A percentile compares a stretch with the other conserved stretches of the same genome.
Conservation (phyloP, 2,797 vertebrate species). For the Fringilla coelebs region DNA sequence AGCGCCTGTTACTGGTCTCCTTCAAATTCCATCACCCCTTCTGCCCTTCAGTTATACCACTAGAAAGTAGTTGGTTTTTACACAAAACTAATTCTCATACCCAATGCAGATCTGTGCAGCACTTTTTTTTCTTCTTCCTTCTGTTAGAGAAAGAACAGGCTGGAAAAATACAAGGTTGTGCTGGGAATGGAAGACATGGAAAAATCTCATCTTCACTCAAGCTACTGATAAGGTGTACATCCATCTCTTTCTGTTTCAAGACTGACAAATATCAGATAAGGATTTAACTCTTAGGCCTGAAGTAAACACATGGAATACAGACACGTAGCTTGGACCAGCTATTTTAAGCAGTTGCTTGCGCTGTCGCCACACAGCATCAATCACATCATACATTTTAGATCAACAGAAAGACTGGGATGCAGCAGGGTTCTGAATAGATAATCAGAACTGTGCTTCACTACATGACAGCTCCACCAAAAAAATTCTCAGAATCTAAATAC, state of each 20-base stretch:
- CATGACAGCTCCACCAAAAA: neutral
- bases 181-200: neutral
- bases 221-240: neutral
- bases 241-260: neutral
- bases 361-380: neutral
- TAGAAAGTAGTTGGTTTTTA: neutral
- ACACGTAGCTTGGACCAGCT: neutral
- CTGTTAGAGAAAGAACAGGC: neutral
- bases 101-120: neutral
- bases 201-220: neutral
- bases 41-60: neutral
- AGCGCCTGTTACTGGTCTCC: rapidly evolving
- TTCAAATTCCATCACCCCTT: neutral
- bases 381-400: neutral
- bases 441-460: neutral
- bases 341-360: neutral
- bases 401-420: neutral
- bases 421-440: neutral
- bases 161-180: neutral
- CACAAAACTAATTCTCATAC: neutral
- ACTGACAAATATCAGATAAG: neutral
- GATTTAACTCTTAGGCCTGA: neutral
- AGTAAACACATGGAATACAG: neutral
- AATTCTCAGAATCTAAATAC: neutral
- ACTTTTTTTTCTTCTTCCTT: no score